Conservation (phyloP, 1,140 invertebrate genomes). For the Papilio xuthus region DNA sequence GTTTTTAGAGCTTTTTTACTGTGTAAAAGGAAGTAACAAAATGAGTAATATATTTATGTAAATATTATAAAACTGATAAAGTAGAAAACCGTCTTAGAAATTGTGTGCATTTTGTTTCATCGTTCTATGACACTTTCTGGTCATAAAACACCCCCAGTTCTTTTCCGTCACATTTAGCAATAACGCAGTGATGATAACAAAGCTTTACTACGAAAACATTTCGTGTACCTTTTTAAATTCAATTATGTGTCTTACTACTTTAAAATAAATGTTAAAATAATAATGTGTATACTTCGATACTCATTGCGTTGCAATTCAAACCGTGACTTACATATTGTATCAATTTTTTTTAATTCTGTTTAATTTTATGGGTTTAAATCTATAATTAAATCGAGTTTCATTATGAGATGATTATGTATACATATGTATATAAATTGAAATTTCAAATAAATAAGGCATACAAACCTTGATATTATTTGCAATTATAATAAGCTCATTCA, state of each 20-base stretch:
- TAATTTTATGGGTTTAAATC: neutral
- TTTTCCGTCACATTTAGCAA: constrained; percentile 31
- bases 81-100: neutral
- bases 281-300: neutral
- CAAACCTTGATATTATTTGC: too few species aligned
- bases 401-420: too few species aligned
- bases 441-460: too few species aligned
- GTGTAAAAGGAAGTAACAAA: neutral
- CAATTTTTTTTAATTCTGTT: neutral
- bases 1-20: neutral
- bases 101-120: constrained; percentile 14
- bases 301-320: neutral
- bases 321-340: neutral
- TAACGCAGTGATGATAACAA: constrained; percentile 22
- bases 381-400: too few species aligned
- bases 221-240: neutral
- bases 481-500: too few species aligned
- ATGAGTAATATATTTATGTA: neutral
- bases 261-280: neutral
- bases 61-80: neutral
- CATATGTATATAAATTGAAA: too few species aligned
- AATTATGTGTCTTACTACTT: too few species aligned
- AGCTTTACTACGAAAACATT: constrained; percentile 5
- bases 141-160: constrained; percentile 23
- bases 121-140: constrained; percentile 14